Evolutionary conservation across 2,888 invertebrate genomes (phyloP), one percentile per base, ranked within the genome.

Genomic region (Punctoribates punctum): DNA sequence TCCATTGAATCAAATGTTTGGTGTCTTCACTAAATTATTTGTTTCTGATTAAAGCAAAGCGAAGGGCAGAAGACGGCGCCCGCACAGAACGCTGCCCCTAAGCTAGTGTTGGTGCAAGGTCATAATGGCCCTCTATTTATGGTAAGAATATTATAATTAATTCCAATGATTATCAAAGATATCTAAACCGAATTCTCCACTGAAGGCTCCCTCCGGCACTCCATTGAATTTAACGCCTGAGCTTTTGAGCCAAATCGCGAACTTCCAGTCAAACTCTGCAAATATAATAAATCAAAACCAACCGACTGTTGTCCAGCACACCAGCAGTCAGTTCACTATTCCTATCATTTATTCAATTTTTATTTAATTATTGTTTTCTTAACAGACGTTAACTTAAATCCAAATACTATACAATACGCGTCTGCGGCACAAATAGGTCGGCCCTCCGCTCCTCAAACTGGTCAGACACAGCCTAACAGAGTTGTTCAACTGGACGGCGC

Each of bases 401-500:
- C 62, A n/a, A 76, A 34, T 60, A 76, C 75, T 20, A 77, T 73
- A 48, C 75, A 77, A 46, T 76, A 46, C 51, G 65, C 73, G 11
- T 20, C 75, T 17, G 73, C 72, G 23, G 75, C 65, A n/a, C 67
- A 57, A 25, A 34, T 42, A 25, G 25, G 9, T 5, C 54, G 15
- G 23, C 38, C 75, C 1, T 4, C 46, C 15, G 67, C 29, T 15
- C 27, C 60, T 73, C 70, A 42, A 67, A 29, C 65, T 60, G 8
- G 46, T 70, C 3, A 11, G 23, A 13, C 75, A 2, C 38, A n/a
- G 1, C 9, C 57, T 60, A 73, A 73, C n/a, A 57, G 76, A 38
- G 73, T 82, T 0, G 81, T 82, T 34, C 84, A 85, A 81, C 77
- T 85, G 23, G 85, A 85, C 81, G 85, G 85, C 9, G 80, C 73